phyloP scores from a whole-genome alignment of 2,113 vertebrate species.

The Mesoclemmys tuberculata region DNA sequence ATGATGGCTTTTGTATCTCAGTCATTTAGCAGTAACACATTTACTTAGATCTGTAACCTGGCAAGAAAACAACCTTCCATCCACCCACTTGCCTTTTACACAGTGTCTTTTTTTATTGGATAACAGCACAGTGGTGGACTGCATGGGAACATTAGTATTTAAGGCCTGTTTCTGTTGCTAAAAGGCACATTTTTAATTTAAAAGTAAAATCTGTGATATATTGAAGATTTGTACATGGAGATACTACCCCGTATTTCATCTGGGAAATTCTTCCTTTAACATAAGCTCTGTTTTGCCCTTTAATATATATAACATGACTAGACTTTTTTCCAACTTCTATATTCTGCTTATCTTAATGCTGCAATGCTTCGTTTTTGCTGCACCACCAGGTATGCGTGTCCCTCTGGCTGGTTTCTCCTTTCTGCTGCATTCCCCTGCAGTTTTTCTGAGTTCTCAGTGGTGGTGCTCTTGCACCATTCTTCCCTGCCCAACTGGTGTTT shows the following conservation, averaged over 20 bases:
- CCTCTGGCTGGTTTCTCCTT: background rate
- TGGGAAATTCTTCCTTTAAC: background rate
- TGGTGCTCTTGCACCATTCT: constrained; percentile 26
- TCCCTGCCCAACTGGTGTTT: background rate
- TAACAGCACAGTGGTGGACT: background rate
- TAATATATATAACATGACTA: background rate
- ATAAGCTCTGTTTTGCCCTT: background rate
- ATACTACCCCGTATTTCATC: background rate
- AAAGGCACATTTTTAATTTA: background rate
- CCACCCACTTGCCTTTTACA: background rate
- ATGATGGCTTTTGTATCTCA: background rate
- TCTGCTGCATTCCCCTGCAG: constrained; percentile 1
- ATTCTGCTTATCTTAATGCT: background rate
- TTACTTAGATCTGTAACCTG: background rate
- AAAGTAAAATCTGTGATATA: background rate
- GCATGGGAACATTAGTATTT: background rate
- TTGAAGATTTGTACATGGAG: background rate
- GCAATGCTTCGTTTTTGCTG: background rate
- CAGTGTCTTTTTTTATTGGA: background rate
- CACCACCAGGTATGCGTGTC: background rate
- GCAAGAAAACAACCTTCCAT: background rate
- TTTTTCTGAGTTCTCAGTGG: background rate
- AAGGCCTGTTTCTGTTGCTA: background rate
- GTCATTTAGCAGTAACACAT: background rate
- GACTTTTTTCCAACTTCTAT: background rate